Evolutionary conservation across 2,113 vertebrate genomes (phyloP), one percentile per base, ranked within the genome.

Genomic region (Oryzias celebensis): DNA sequence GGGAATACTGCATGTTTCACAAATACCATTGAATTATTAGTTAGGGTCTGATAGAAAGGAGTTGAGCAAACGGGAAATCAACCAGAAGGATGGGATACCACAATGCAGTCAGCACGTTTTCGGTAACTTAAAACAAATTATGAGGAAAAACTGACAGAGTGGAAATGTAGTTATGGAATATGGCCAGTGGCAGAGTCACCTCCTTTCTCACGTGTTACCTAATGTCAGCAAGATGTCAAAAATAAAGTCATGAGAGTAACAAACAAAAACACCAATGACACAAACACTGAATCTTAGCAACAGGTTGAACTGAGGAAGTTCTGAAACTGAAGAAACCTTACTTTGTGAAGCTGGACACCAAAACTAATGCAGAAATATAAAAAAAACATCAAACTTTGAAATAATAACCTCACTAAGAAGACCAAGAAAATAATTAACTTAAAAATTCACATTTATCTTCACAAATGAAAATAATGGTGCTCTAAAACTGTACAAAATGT

Each of bases 181-280:
- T 20, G 4, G 4, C 20, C 20, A 20, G 14, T 15, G 41, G 45
- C 7, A 36, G 23, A 55, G 22, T 36, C 74, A 10, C 54, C 24
- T 28, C 54, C 24, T 28, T 56, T 14, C 54, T 71, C 77, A 83
- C 72, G 77, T 73, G 69, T 68, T 62, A 68, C 62, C 31, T 48
- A 60, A 62, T 53, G 43, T 88, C 84, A 85, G 68, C 66, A 84
- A 84, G 88, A 52, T 24, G 36, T 26, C 17, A 66, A n/a, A 53
- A 36, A 42, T 36, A 15, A 44, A 23, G n/a, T 48, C 0, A 36
- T 13, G n/a, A 54, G 24, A n/a, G 41, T 45, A 22, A 23, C 3
- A 53, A 53, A 53, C 13, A 42, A 54, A 56, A 52, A 36, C 31
- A 36, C 31, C 15, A 45, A 16, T 4, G 10, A 36, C 12, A 48